Evolutionary conservation across 2,888 invertebrate species (phyloP).

Genomic region (Ashinkailepas kermadecensis): DNA sequence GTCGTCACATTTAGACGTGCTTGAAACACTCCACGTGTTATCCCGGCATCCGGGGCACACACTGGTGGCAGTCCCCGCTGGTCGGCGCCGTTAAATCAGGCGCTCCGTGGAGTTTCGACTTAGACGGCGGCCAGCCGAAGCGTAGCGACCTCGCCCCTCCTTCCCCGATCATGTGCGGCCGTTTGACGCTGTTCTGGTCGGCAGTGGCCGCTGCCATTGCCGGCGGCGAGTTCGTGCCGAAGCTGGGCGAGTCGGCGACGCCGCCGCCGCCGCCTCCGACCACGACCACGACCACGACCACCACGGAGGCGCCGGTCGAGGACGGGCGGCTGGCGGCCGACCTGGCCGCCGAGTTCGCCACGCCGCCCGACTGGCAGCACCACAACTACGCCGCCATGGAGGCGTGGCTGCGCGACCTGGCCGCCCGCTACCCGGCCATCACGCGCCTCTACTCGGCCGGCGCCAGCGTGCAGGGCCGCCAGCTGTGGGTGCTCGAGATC

Average conservation of each 20-base stretch:
- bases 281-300: conserved; percentile 11
- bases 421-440: conserved; percentile 58
- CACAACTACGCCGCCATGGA: conserved; percentile 71
- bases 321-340: no score
- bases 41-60: no score
- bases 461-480: conserved; percentile 69
- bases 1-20: no score
- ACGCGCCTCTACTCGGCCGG: conserved; percentile 74
- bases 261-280: conserved; percentile 4
- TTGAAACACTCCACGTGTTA: no score
- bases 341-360: conserved; percentile 3
- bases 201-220: conserved; percentile 16
- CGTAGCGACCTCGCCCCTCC: not conserved
- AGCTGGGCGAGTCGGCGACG: not conserved
- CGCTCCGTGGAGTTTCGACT: no score
- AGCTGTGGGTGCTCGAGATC: conserved; percentile 83
- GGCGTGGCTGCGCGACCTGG: conserved; percentile 54
- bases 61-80: no score
- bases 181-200: not conserved
- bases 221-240: conserved; percentile 7
- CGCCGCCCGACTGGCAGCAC: conserved; percentile 52
- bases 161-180: not conserved
- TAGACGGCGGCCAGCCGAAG: no score
- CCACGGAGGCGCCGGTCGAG: conserved; percentile 18
- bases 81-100: no score